A percentile compares a stretch with the other conserved stretches of the same genome.
These are phyloP conservation scores for Antennarius maculatus DNA, from an alignment of 2,797 vertebrate genomes.

Conservation along the genomic window DNA sequence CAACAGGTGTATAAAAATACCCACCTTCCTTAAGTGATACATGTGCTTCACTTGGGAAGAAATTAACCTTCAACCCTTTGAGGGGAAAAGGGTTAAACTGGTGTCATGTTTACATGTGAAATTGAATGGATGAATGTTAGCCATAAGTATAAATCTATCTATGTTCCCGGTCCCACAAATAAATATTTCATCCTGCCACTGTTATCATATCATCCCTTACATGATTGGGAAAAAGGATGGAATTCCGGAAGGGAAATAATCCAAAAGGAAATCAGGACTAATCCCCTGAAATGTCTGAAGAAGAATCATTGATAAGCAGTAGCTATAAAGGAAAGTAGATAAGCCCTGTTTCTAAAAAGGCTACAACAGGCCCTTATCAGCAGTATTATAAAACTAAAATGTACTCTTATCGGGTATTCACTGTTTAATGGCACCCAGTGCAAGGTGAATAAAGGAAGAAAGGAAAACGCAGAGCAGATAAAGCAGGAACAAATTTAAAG, in stretches of 20 bases:
- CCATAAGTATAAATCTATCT: constrained; percentile 19
- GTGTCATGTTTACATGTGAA: neutral
- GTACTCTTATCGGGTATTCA: constrained; percentile 63
- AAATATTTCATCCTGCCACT: constrained; percentile 32
- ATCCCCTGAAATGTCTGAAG: constrained; percentile 69
- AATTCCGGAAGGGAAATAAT: constrained; percentile 59
- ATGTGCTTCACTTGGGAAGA: neutral
- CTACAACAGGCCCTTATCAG: constrained; percentile 54
- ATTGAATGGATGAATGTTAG: constrained; percentile 19
- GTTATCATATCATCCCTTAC: constrained; percentile 54
- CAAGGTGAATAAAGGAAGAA: constrained; percentile 56
- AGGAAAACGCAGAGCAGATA: neutral
- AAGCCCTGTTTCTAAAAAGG: constrained; percentile 59
- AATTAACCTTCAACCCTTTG: neutral
- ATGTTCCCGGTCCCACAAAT: constrained; percentile 28
- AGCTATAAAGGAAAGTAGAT: constrained; percentile 64
- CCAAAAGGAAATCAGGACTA: constrained; percentile 62
- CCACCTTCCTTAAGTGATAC: neutral
- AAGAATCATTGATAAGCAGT: constrained; percentile 65
- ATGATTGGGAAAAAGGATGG: constrained; percentile 47
- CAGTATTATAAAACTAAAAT: constrained; percentile 63
- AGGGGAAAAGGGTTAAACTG: too few species aligned
- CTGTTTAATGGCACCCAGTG: constrained; percentile 62
- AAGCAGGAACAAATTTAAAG: constrained; percentile 25
- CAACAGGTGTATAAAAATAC: constrained; percentile 2